Base-by-base conservation (phyloP, 1,140 invertebrate species). In the Trissolcus basalis region DNA sequence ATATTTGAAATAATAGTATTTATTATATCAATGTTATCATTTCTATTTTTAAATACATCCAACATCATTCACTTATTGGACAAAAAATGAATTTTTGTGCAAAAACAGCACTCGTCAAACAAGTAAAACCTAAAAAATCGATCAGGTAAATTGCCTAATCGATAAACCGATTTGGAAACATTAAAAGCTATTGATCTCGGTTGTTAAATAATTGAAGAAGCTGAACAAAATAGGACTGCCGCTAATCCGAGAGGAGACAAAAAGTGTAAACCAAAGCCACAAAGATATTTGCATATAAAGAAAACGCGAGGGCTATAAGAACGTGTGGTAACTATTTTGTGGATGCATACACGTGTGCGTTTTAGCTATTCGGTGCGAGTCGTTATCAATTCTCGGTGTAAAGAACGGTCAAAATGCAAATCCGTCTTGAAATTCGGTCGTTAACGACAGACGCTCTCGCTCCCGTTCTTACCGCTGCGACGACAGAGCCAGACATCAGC, bases 361-460 rank as follows among this genome's bases (percentile, higher is more conserved):
- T 27, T 27, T 74, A 51, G 48, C 60, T 67, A 70, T 78, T 61
- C 70, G 70, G 49, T 51, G 47, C 75, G 36, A 77, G 80, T 83
- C 80, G 77, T 85, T 85, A 86, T 85, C 81, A 82, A 83, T 85
- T 82, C 81, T 71, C 68, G 64, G 70, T 67, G 76, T 74, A 76
- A 82, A 82, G 80, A 85, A 81, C 81, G 81, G 81, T 86, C 83
- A 82, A 84, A 83, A 86, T 86, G 85, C 81, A 85, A 87, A 87
- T 87, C 77, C 79, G 76, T 82, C 82, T 82, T 79, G 77, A 86
- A 85, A 84, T 86, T 85, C 69, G 82, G 84, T 86, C 84, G 82
- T 87, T 86, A 86, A 85, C 80, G 78, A 77, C 83, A 86, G 83
- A 79, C 83, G 67, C 71, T 27, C 19, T 79, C 64, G 67, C 51